Conservation (phyloP, 2,797 vertebrate species). For the Delichon dasypus region DNA sequence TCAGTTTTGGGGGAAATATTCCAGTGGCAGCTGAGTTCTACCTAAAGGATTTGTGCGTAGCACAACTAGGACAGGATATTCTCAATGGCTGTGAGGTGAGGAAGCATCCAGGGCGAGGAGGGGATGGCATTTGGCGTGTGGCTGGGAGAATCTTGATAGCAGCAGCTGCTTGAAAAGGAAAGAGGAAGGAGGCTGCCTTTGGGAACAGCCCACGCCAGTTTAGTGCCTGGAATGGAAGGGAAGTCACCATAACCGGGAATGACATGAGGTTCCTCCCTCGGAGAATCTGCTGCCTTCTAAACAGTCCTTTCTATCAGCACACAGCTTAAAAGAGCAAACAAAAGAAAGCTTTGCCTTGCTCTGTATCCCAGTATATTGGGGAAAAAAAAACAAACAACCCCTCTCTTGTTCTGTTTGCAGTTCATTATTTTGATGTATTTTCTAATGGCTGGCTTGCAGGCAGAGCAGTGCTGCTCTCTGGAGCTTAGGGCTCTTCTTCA, state of each 20-base stretch:
- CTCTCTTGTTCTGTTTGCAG: not conserved
- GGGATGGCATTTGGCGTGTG: not conserved
- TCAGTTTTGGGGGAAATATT: not conserved
- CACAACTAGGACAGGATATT: not conserved
- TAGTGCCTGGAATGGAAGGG: not conserved
- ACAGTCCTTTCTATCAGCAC: not conserved
- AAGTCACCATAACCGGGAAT: not conserved
- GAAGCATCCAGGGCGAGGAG: not conserved
- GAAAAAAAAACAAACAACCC: fast-evolving
- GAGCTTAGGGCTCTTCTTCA: not conserved
- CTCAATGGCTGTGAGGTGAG: not conserved
- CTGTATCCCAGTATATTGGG: not conserved
- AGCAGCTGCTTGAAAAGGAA: not conserved
- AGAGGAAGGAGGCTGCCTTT: not conserved
- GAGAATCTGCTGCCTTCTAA: not conserved
- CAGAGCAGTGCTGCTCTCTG: not conserved
- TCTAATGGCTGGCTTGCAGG: not conserved
- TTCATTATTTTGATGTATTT: not conserved
- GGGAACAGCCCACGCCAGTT: not conserved
- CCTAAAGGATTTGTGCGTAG: not conserved
- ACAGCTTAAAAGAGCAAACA: not conserved
- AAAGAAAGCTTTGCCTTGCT: not conserved
- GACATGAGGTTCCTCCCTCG: not conserved
- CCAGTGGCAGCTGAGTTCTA: not conserved
- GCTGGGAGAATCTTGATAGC: not conserved